Evolutionary conservation across 30 jellyfish, hydroid and myxozoan species (phyloP).

Genomic region (Aurelia sp.): DNA sequence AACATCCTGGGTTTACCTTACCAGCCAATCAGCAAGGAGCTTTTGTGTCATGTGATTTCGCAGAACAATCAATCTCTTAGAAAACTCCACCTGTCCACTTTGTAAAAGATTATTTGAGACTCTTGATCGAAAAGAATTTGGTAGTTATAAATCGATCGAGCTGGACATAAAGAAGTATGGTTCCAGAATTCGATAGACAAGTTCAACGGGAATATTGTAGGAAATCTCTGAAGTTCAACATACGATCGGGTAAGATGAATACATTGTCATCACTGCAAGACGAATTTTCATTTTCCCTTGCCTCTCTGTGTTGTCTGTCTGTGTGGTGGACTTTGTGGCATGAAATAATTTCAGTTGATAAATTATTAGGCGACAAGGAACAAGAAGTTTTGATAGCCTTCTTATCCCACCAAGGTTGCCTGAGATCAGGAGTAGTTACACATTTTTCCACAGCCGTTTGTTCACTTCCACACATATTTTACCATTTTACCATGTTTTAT

Average conservation of each 20-base stretch:
- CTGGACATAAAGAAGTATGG: conserved; percentile 8
- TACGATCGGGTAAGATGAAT: conserved; percentile 8
- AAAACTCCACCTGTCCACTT: conserved; percentile 43
- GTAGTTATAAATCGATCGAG: conserved; percentile 7
- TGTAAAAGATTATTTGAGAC: background rate
- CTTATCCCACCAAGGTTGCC: too few relatives aligned
- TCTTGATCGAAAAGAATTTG: background rate
- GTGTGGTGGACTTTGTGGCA: too few relatives aligned
- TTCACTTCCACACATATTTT: too few relatives aligned
- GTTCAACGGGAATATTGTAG: background rate
- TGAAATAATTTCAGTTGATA: too few relatives aligned
- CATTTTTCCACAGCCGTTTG: too few relatives aligned
- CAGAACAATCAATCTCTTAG: conserved; percentile 18
- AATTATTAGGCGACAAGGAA: too few relatives aligned
- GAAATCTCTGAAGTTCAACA: background rate
- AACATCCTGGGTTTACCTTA: conserved; percentile 18
- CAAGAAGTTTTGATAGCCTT: too few relatives aligned
- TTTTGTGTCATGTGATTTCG: conserved; percentile 23
- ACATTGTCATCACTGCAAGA: too few relatives aligned
- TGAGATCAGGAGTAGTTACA: too few relatives aligned
- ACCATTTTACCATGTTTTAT: too few relatives aligned
- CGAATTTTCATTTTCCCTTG: too few relatives aligned
- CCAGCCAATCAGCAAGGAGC: conserved; percentile 32
- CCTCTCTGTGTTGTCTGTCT: too few relatives aligned
- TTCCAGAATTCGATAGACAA: background rate